Base-by-base conservation (phyloP, 2,888 invertebrate species). In the Mystacides longicornis region DNA sequence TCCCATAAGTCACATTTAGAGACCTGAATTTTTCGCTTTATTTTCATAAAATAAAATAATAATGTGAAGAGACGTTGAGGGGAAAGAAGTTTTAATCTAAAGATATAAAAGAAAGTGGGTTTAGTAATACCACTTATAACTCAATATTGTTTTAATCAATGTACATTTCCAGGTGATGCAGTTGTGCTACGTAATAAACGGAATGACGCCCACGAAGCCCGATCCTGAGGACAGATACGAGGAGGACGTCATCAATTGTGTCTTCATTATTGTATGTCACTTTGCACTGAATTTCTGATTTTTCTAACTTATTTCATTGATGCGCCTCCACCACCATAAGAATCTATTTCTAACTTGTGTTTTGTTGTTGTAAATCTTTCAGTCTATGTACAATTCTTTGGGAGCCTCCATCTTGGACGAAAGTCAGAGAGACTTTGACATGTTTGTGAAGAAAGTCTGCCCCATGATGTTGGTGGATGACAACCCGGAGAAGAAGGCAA, bases 341-440 rank as follows among this genome's bases (percentile, higher is more conserved):
- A 5, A 27, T 27, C 5, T 27, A 7, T 27, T 37, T 37, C 16
- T 37, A 7, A 14, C 16, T 3, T 37, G 37, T n/a, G 16, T 37
- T 14, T 37, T 37, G 14, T 45, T 43, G 4, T 14, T 16, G 16
- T 43, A 31, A 31, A 7, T 14, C 7, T 69, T 61, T 7, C 79
- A 88, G 73, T 81, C 88, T 1, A 75, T 93, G 64, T 93, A 90
- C 70, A 89, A 86, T 71, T 94, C 93, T 0, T 68, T 95, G 5
- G 95, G 95, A 0, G 93, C 91, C 0, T 71, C 86, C 1, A 75
- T 94, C 3, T 69, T 88, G 0, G 85, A 82, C 57, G 78, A 83
- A 46, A 85, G 84, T 5, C 79, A 87, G 4, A 66, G 73, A 1
- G 80, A 83, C 57, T 93, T 93, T 67, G 94, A 95, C 69, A 81